Conservation (phyloP, 2,797 vertebrate species). For the Salarias fasciatus region DNA sequence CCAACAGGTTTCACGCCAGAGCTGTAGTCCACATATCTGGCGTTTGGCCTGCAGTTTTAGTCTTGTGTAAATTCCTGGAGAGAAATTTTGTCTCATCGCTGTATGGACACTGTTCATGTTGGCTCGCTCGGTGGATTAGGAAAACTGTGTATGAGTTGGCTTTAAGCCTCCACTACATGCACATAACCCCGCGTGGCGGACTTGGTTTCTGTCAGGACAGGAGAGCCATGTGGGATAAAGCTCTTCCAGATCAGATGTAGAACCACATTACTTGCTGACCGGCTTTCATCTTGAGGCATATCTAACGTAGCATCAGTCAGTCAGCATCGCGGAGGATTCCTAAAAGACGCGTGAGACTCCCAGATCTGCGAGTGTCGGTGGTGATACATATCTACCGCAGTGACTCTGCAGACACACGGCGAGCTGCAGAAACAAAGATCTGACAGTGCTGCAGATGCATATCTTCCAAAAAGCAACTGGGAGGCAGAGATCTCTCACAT, state of each 20-base stretch:
- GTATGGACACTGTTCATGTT: constrained; percentile 42
- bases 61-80: constrained; percentile 39
- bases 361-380: constrained; percentile 23
- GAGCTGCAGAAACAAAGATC: constrained; percentile 57
- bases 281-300: constrained; percentile 47
- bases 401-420: constrained; percentile 16
- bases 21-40: constrained; percentile 26
- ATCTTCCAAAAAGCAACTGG: constrained; percentile 54
- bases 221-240: constrained; percentile 38
- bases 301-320: constrained; percentile 39
- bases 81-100: constrained; percentile 50
- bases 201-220: constrained; percentile 38
- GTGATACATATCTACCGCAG: constrained; percentile 45
- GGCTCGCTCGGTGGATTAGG: constrained; percentile 27
- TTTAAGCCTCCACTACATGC: constrained; percentile 23
- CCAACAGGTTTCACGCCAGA: constrained; percentile 46
- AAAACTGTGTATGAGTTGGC: constrained; percentile 56
- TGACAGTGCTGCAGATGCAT: constrained; percentile 39
- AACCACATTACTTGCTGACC: constrained; percentile 13
- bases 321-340: constrained; percentile 34
- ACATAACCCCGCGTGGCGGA: constrained; percentile 28
- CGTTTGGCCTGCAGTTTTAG: constrained; percentile 22
- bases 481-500: constrained; percentile 40
- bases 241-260: constrained; percentile 45
- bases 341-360: constrained; percentile 32